Conservation (phyloP, 2,888 invertebrate genomes). For the Allolobophora icterica region DNA sequence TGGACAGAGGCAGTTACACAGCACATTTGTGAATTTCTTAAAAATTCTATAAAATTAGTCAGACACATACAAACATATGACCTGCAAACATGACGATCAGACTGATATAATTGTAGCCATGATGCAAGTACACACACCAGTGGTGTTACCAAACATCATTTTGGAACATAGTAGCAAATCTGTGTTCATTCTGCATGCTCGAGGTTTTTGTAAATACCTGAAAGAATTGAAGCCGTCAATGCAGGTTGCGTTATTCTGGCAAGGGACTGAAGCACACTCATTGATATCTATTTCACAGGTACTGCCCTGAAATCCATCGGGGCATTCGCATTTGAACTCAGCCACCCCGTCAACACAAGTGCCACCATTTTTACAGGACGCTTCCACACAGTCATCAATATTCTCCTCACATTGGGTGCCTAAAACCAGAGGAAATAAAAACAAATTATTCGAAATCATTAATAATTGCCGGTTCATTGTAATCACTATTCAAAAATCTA, state of each 20-base stretch:
- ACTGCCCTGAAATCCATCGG: constrained; percentile 44
- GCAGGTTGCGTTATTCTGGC: constrained; percentile 54
- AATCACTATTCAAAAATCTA: background rate
- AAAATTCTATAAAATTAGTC: too few species aligned
- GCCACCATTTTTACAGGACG: constrained; percentile 46
- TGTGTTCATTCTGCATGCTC: background rate
- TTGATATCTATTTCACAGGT: constrained; percentile 53
- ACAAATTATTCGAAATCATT: background rate
- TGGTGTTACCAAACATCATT: too few species aligned
- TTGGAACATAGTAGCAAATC: background rate
- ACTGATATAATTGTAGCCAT: too few species aligned
- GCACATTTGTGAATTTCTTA: too few species aligned
- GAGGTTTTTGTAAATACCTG: background rate
- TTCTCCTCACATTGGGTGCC: constrained; percentile 79
- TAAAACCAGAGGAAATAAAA: constrained; percentile 11
- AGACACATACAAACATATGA: too few species aligned
- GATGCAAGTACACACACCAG: too few species aligned
- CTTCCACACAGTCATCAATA: constrained; percentile 47
- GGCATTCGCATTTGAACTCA: constrained; percentile 37
- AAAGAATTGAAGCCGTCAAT: background rate
- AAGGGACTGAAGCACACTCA: constrained; percentile 52
- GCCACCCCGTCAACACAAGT: constrained; percentile 46
- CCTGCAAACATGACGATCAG: too few species aligned
- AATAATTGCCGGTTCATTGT: background rate
- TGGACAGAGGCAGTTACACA: too few species aligned